These are phyloP conservation scores for Tragelaphus strepsiceros DNA, from an alignment of 2,113 vertebrate species.

Conservation along the genomic window DNA sequence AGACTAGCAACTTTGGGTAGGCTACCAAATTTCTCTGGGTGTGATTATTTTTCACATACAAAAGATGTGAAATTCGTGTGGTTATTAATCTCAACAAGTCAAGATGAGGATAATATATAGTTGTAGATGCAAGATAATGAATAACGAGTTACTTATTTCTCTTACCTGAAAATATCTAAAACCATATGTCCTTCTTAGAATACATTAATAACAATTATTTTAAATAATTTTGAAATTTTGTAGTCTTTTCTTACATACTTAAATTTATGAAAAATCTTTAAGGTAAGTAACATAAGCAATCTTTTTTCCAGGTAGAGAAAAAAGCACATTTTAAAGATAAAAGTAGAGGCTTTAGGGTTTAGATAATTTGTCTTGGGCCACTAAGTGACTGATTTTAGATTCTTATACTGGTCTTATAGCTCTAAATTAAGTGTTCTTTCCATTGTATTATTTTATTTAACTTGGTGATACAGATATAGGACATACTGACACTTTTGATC, in stretches of 20 bases:
- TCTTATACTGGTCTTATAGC: not conserved
- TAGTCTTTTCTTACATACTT: not conserved
- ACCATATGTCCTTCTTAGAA: not conserved
- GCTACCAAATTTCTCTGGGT: not conserved
- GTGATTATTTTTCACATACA: not conserved
- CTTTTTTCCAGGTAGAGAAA: not conserved
- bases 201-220: not conserved
- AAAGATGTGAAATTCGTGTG: not conserved
- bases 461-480: not conserved
- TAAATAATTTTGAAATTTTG: not conserved
- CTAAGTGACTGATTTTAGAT: not conserved
- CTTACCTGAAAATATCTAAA: not conserved
- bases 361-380: not conserved
- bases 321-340: not conserved
- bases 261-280: not conserved
- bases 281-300: not conserved
- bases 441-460: not conserved
- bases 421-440: not conserved
- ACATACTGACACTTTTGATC: not conserved
- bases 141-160: not conserved
- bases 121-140: not conserved
- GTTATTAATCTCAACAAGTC: not conserved
- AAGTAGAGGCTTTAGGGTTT: not conserved
- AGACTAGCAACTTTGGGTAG: not conserved
- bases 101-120: not conserved